Evolutionary conservation across 2,797 vertebrate species (phyloP).

Genomic region (Phyllotis vaccarum): DNA sequence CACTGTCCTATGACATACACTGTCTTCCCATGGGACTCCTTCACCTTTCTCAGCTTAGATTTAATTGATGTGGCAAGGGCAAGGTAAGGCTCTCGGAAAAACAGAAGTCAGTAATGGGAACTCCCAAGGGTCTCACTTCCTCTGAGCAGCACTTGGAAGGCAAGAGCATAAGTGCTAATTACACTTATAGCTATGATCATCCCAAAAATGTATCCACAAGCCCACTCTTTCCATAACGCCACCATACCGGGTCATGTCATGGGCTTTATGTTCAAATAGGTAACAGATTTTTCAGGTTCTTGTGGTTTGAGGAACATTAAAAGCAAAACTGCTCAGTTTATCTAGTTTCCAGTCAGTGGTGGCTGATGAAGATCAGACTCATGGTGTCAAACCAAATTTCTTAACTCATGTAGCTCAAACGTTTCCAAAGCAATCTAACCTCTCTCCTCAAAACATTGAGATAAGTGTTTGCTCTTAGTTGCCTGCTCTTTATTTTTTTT

Average conservation of each 20-base stretch:
- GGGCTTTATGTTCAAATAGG: background rate
- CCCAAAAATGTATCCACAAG: background rate
- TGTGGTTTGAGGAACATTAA: background rate
- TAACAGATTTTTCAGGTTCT: background rate
- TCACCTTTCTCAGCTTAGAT: background rate
- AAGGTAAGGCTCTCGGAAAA: background rate
- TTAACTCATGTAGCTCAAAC: slow-evolving; percentile 2
- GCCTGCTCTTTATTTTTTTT: background rate
- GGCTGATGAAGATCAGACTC: background rate
- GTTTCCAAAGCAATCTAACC: background rate
- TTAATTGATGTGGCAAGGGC: background rate
- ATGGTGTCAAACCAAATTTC: background rate
- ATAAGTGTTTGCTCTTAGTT: background rate
- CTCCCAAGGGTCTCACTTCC: background rate
- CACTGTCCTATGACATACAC: background rate
- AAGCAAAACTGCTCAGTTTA: background rate
- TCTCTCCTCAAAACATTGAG: background rate
- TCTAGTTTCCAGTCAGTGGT: slow-evolving; percentile 16
- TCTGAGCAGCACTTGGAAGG: background rate
- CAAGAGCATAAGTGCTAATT: background rate
- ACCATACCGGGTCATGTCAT: background rate
- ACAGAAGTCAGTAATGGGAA: background rate
- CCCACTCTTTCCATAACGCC: background rate
- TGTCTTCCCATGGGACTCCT: background rate
- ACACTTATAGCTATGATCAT: background rate